These are phyloP conservation scores for Yoshiicerus persimilis DNA, from an alignment of 1,140 invertebrate species.

Conservation along the genomic window DNA sequence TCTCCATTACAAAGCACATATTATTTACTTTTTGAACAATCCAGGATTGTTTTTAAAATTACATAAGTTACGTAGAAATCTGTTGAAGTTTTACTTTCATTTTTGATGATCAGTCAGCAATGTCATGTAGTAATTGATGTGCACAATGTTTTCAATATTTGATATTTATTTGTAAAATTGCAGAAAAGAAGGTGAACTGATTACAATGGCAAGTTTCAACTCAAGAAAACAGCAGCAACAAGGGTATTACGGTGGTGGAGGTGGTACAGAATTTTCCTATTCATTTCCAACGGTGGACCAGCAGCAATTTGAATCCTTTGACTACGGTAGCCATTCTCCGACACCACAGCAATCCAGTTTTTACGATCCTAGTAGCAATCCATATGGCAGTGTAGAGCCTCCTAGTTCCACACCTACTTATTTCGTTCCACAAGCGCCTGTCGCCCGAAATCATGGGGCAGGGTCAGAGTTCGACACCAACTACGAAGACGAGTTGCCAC, in stretches of 20 bases:
- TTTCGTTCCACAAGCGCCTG: constrained; percentile 37
- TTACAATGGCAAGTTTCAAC: background rate
- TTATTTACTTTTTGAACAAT: too few relatives aligned
- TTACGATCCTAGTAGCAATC: background rate
- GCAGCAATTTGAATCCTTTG: constrained; percentile 39
- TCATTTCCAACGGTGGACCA: constrained; percentile 14
- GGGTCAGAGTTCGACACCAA: constrained; percentile 36
- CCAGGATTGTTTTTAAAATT: too few relatives aligned
- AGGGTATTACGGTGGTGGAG: background rate
- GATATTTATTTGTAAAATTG: too few relatives aligned
- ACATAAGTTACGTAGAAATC: too few relatives aligned
- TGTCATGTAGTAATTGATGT: too few relatives aligned
- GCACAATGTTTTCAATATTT: too few relatives aligned
- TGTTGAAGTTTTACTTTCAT: too few relatives aligned
- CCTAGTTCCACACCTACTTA: background rate
- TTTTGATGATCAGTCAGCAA: too few relatives aligned
- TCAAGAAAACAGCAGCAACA: background rate
- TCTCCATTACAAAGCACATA: too few relatives aligned
- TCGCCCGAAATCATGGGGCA: background rate
- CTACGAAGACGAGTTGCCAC: constrained; percentile 72
- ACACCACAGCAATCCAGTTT: background rate
- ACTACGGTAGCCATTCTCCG: constrained; percentile 1
- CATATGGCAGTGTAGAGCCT: background rate
- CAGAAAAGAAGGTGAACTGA: too few relatives aligned
- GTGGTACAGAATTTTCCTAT: constrained; percentile 28